A percentile compares a stretch with the other conserved stretches of the same genome.
These are phyloP conservation scores for Rhyacophila brunnea DNA, from an alignment of 1,140 invertebrate species.

Conservation along the genomic window DNA sequence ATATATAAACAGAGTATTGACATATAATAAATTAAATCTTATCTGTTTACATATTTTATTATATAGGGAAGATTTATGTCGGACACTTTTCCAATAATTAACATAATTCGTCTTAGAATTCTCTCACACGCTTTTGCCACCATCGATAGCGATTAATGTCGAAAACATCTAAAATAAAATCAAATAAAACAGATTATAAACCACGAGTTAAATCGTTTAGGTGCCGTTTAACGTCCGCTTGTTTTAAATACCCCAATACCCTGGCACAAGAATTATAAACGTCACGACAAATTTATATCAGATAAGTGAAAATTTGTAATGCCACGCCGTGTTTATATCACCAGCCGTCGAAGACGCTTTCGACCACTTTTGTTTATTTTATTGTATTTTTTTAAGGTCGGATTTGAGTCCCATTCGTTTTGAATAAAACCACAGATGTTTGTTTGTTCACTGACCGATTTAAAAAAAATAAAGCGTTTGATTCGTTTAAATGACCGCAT, in stretches of 20 bases:
- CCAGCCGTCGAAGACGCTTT: constrained; percentile 16
- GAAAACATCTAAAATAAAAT: constrained; percentile 7
- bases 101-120: constrained; percentile 12
- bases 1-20: too few relatives aligned
- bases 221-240: constrained; percentile 18
- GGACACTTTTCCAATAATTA: constrained; percentile 8
- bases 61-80: background rate
- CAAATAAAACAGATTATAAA: constrained; percentile 16
- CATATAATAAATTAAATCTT: too few relatives aligned
- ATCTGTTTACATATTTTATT: too few relatives aligned
- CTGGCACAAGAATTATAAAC: constrained; percentile 31
- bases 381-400: too few relatives aligned
- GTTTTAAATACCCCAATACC: constrained; percentile 32
- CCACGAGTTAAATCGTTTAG: constrained; percentile 19
- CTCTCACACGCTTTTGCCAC: constrained; percentile 8
- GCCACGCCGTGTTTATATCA: constrained; percentile 31
- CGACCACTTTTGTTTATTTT: too few relatives aligned
- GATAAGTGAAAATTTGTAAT: constrained; percentile 35
- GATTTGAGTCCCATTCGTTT: too few relatives aligned
- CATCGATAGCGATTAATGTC: constrained; percentile 9
- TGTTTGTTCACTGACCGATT: too few relatives aligned
- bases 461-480: too few relatives aligned
- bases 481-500: too few relatives aligned
- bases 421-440: too few relatives aligned
- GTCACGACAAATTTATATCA: constrained; percentile 36